phyloP scores from a whole-genome alignment of 2,888 invertebrate genomes.

The Hemithea aestivaria region DNA sequence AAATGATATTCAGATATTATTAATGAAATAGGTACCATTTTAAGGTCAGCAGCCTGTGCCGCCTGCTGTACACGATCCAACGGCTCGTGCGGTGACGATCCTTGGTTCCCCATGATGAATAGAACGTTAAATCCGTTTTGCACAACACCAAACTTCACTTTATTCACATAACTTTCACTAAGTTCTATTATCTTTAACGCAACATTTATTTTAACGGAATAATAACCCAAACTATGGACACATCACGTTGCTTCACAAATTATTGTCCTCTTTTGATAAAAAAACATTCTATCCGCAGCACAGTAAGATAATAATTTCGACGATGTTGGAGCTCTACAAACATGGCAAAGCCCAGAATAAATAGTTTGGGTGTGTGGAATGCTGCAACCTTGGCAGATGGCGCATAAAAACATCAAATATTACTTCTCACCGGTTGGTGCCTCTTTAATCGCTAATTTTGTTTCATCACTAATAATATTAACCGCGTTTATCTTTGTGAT shows the following conservation, averaged over 20 bases:
- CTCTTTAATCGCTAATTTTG: conserved; percentile 35
- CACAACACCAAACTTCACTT: conserved; percentile 38
- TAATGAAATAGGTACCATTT: conserved; percentile 54
- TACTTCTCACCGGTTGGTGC: conserved; percentile 37
- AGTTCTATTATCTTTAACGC: conserved; percentile 23
- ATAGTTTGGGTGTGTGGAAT: conserved; percentile 59
- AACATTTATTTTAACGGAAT: conserved; percentile 40
- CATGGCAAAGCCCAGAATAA: conserved; percentile 66
- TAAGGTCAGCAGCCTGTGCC: conserved; percentile 67
- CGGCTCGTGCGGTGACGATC: conserved; percentile 90
- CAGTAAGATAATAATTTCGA: conserved; percentile 69
- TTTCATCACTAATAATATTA: conserved; percentile 19
- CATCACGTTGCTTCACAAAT: conserved; percentile 49
- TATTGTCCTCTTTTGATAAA: conserved; percentile 60
- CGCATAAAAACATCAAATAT: conserved; percentile 43
- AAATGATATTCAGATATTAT: conserved; percentile 27
- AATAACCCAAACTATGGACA: conserved; percentile 48
- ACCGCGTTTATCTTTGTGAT: background rate
- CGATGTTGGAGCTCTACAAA: conserved; percentile 65
- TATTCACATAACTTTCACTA: conserved; percentile 30
- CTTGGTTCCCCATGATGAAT: conserved; percentile 87
- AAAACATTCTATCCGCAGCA: conserved; percentile 53
- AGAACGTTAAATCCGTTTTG: conserved; percentile 28
- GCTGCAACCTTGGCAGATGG: conserved; percentile 59
- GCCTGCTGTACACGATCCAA: conserved; percentile 83